Base-by-base conservation (phyloP, 2,888 invertebrate species). In the Tanytarsus gracilentus region DNA sequence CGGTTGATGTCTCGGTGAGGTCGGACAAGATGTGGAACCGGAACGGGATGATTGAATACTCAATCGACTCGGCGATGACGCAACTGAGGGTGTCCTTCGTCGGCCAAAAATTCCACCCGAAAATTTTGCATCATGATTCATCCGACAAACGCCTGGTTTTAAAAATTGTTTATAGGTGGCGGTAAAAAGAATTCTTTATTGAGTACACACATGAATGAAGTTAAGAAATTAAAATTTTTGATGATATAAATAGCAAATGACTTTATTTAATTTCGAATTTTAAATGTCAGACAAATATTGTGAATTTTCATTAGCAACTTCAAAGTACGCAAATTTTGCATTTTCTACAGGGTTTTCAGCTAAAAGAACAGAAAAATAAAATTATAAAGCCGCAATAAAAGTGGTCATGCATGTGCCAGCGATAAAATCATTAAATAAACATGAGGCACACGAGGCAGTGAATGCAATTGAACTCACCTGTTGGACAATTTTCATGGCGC, bases 401-500 rank as follows among this genome's bases (percentile, higher is more conserved):
- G 21, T 29, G 25, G 21, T 21, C 18, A 44, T 27, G 33, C 11
- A 14, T 36, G 36, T 33, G 33, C 33, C 9, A 33, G 9, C 3
- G 18, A 40, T 40, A 21, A 40, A 16, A 21, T 40, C 18, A 21
- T 14, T 9, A 21, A 16, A 33, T 27, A 11, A 7, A 27, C 18
- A 61, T 26, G 14, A 16, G 53, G 27, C 18, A 61, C 25, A 49
- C 16, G 40, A 25, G 5, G 16, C 14, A 33, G 23, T 21, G 21
- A 48, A 26, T 50, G 36, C 11, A 6, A 8, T 14, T 65, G 66
- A 3, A 30, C 64, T 70, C 78, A 74, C 91, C 91, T 66, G 90
- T 89, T 6, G 91, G 92, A 75, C 91, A 92, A 66, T 85, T 83
- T 67, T 88, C 82, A 49, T 89, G 89, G 77, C 89, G 81, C 3